Conservation (phyloP, 2,113 vertebrate species). For the Phaethornis superciliosus region DNA sequence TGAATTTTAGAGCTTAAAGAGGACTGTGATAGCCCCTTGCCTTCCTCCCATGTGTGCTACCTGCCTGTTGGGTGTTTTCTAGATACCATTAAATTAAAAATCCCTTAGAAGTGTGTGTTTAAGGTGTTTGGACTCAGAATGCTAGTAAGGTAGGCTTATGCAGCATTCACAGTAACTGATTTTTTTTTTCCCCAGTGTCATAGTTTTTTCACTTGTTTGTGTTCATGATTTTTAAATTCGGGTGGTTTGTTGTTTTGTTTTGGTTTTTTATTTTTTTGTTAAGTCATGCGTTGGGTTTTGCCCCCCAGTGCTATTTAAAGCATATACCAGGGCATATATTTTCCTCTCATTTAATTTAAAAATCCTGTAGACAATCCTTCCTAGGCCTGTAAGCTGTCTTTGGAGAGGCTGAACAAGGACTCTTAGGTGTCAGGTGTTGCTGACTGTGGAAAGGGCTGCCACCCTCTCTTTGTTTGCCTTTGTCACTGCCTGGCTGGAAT, state of each 20-base stretch:
- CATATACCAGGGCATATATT: not conserved
- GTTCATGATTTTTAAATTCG: slow-evolving; percentile 44
- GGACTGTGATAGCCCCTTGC: slow-evolving; percentile 44
- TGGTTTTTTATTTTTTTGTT: not conserved
- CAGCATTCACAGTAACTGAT: slow-evolving; percentile 9
- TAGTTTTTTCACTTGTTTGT: slow-evolving; percentile 42
- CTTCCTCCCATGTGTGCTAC: not conserved
- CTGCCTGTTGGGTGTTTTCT: not conserved
- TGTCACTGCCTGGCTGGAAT: not conserved
- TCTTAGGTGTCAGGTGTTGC: not conserved
- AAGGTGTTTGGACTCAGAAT: slow-evolving; percentile 20
- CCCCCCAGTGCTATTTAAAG: slow-evolving; percentile 39
- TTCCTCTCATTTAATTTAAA: not conserved
- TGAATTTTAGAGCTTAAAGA: slow-evolving; percentile 74
- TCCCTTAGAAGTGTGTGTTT: slow-evolving; percentile 47
- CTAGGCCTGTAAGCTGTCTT: not conserved
- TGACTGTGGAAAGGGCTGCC: not conserved
- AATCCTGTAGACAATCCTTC: not conserved
- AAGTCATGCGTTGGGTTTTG: not conserved
- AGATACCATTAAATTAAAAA: slow-evolving; percentile 26
- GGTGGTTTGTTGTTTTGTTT: not conserved
- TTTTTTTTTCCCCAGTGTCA: not conserved
- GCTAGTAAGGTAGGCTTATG: slow-evolving; percentile 30
- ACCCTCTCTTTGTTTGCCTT: not conserved
- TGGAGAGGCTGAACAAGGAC: not conserved